Evolutionary conservation across 2,888 invertebrate species (phyloP), one percentile per base, ranked within the genome.

Genomic region (Macaria liturata): DNA sequence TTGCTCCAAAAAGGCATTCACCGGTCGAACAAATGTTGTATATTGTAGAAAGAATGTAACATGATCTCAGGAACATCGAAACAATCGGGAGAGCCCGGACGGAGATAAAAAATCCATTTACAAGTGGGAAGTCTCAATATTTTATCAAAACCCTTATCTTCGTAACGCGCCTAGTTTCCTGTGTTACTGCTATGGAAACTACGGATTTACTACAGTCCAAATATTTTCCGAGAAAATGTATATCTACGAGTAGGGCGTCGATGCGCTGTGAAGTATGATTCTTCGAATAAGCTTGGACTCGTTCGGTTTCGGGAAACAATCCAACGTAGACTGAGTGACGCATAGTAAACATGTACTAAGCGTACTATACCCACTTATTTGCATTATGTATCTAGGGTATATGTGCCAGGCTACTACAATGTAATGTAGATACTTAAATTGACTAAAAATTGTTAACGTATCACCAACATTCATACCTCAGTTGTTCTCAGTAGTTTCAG

Each of bases 291-390:
- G 66, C 62, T 71, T 70, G 72, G 68, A 77, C 78, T 64, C 75
- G 71, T 82, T 81, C 71, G 73, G 74, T 79, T 80, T 75, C 67
- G 67, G 76, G 74, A 75, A 78, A 70, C 69, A 67, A 73, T 71
- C 76, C 79, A 80, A 78, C 81, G 77, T 81, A 79, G 64, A 65
- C 50, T 61, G 64, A 57, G 62, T 81, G 80, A 83, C 81, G 74
- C 80, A 79, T 74, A 30, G 46, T 46, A 44, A 50, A 54, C 54
- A 54, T 3, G 39, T 40, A 20, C 20, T 20, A 20, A 1, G 20
- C 20, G 20, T 20, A 20, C 20, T 20, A 1, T 20, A 20, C 20
- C 20, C 20, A 20, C 20, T 20, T 20, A 20, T 20, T 20, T 20
- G 20, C 20, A 20, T 20, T 20, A 20, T 20, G 20, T 20, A 48